A percentile compares a stretch with the other conserved stretches of the same genome.
Conservation (phyloP, 2,888 invertebrate species). For the Tiliacea citrago region DNA sequence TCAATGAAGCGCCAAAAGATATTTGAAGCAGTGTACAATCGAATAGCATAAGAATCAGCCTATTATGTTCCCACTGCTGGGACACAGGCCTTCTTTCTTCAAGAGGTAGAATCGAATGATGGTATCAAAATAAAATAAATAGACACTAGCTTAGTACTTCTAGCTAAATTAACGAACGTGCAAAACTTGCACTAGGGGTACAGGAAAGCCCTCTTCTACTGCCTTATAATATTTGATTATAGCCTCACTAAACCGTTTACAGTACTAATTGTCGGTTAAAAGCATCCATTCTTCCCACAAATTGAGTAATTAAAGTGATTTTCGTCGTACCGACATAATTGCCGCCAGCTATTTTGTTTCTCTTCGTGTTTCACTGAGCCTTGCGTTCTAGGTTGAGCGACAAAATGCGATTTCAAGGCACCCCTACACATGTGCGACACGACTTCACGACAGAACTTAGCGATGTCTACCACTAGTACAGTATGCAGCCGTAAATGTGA, state of each 20-base stretch:
- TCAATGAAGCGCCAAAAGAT: background rate
- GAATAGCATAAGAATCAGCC: no score
- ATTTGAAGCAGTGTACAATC: no score
- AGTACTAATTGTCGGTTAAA: slow-evolving; percentile 38
- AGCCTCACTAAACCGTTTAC: slow-evolving; percentile 26
- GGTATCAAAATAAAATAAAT: background rate
- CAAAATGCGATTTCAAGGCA: background rate
- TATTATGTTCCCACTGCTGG: no score
- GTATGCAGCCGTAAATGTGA: no score
- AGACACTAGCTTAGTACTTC: background rate
- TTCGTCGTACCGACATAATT: slow-evolving; percentile 46
- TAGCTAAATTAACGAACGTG: background rate
- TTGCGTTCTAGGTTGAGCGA: background rate
- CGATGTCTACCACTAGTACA: no score
- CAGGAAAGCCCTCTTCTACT: background rate
- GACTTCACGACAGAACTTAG: no score
- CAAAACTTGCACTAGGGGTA: background rate
- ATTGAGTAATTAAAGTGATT: slow-evolving; percentile 51
- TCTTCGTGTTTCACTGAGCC: slow-evolving; percentile 37
- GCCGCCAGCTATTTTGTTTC: slow-evolving; percentile 26
- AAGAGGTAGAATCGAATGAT: background rate
- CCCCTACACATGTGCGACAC: background rate
- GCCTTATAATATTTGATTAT: slow-evolving; percentile 4
- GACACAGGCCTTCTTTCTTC: no score
- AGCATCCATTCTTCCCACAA: slow-evolving; percentile 33